A percentile compares a stretch with the other conserved stretches of the same genome.
Conservation (phyloP, 2,888 invertebrate genomes). For the Zhengitettix transpicula region DNA sequence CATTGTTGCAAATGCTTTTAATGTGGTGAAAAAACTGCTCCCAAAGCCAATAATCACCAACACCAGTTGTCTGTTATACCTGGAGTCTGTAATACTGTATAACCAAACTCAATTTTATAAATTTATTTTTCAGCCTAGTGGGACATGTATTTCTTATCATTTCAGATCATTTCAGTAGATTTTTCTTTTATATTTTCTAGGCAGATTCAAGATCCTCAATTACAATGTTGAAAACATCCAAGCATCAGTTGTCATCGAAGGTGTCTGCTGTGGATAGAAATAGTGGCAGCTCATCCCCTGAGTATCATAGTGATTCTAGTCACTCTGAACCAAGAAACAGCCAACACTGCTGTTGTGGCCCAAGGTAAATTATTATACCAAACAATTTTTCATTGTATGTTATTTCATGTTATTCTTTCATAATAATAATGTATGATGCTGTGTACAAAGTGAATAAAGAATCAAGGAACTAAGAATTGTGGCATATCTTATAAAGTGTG, state of each 20-base stretch:
- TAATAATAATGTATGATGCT: too few species aligned
- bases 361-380: not conserved
- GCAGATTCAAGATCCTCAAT: constrained; percentile 34
- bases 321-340: constrained; percentile 5
- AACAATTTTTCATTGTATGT: too few species aligned
- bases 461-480: too few species aligned
- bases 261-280: constrained; percentile 5
- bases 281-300: constrained; percentile 14
- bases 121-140: not conserved
- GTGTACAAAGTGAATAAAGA: too few species aligned
- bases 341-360: not conserved
- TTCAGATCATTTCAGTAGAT: too few species aligned
- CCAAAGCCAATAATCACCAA: too few species aligned
- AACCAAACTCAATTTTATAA: not conserved
- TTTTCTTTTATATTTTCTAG: constrained; percentile 3
- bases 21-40: too few species aligned
- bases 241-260: constrained; percentile 28
- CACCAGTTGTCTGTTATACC: too few species aligned
- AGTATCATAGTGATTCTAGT: constrained; percentile 14
- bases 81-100: constrained; percentile 11
- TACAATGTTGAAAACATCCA: constrained; percentile 30
- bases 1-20: too few species aligned
- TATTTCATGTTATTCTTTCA: too few species aligned
- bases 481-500: too few species aligned
- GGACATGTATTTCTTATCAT: too few species aligned